These are phyloP conservation scores for Drosophila formosana DNA, from an alignment of 2,888 invertebrate species.

Conservation along the genomic window DNA sequence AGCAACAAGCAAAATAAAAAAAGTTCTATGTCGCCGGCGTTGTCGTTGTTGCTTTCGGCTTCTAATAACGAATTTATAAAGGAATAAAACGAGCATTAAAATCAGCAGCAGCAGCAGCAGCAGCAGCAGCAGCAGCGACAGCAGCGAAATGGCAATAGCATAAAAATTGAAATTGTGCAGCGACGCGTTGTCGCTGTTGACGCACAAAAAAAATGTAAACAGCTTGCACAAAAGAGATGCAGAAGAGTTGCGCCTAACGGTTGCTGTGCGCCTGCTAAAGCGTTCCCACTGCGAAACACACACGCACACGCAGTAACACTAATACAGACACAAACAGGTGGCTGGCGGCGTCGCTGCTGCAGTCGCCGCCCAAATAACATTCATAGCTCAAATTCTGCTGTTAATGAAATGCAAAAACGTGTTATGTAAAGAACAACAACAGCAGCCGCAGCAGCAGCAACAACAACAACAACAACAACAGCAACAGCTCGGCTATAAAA, in stretches of 20 bases:
- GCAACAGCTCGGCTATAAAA: constrained; percentile 6
- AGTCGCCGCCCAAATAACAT: constrained; percentile 51
- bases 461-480: constrained; percentile 20
- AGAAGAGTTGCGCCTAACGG: constrained; percentile 21
- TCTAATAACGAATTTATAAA: constrained; percentile 72
- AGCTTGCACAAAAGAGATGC: constrained; percentile 26
- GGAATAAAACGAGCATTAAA: constrained; percentile 75
- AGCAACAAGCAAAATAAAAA: constrained; percentile 28
- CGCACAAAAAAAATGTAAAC: constrained; percentile 50
- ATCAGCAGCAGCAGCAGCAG: constrained; percentile 40
- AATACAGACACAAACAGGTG: constrained; percentile 46
- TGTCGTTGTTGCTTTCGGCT: constrained; percentile 57
- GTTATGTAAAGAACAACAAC: constrained; percentile 64
- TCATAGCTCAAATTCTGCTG: constrained; percentile 57
- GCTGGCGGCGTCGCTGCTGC: constrained; percentile 16
- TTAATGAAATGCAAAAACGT: constrained; percentile 72
- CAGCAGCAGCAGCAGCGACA: constrained; percentile 30
- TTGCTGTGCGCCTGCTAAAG: constrained; percentile 64
- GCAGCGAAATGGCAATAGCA: constrained; percentile 25
- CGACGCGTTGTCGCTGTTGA: constrained; percentile 28
- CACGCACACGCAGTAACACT: constrained; percentile 16
- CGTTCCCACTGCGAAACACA: constrained; percentile 40
- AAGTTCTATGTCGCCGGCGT: constrained; percentile 72
- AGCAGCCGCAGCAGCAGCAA: constrained; percentile 18
- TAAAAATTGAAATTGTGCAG: constrained; percentile 64